Percentiles rank a stretch among this genome's conserved stretches.
These are phyloP conservation scores for Centropyge bicolor DNA, from an alignment of 2,797 vertebrate species.

Conservation along the genomic window DNA sequence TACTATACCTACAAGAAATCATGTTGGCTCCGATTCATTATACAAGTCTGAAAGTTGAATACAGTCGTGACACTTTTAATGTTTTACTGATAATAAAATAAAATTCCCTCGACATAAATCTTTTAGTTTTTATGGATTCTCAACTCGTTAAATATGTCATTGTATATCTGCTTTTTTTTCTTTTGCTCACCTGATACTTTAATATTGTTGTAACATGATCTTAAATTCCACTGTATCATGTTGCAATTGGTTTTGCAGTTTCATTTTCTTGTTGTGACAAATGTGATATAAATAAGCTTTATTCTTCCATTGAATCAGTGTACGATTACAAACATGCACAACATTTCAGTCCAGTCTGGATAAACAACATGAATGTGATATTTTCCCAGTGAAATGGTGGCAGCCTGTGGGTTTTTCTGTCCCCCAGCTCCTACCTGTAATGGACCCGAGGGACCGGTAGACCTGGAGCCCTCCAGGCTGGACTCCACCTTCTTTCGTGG, in stretches of 20 bases:
- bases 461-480: constrained; percentile 90
- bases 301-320: constrained; percentile 82
- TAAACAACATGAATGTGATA: background rate
- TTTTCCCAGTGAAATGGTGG: constrained; percentile 15
- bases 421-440: constrained; percentile 90
- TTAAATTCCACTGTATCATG: background rate
- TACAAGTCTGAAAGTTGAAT: too few species aligned
- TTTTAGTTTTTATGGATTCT: too few species aligned
- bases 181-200: too few species aligned
- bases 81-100: background rate
- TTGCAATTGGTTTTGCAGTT: background rate
- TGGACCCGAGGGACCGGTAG: constrained; percentile 89
- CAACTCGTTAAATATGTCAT: background rate
- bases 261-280: background rate
- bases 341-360: background rate
- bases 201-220: background rate
- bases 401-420: constrained; percentile 7
- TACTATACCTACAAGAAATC: too few species aligned
- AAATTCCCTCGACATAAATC: too few species aligned
- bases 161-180: background rate
- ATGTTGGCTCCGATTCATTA: background rate
- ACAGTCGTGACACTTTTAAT: too few species aligned
- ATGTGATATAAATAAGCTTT: background rate
- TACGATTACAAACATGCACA: background rate
- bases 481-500: constrained; percentile 92